These are phyloP conservation scores for Carcina quercana DNA, from an alignment of 2,888 invertebrate genomes.

Conservation along the genomic window DNA sequence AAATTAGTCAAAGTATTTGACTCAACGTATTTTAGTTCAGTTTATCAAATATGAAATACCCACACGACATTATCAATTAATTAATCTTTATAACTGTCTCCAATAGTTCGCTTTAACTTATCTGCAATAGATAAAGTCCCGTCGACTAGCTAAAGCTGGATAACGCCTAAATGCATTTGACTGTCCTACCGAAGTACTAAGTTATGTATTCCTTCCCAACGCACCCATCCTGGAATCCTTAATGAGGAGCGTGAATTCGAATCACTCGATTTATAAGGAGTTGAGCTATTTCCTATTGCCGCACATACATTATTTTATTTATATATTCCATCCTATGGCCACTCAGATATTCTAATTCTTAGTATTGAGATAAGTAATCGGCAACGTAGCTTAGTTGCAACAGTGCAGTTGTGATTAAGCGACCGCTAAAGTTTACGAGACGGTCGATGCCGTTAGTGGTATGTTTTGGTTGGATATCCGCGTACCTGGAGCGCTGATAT, in stretches of 20 bases:
- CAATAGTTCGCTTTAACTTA: conserved; percentile 37
- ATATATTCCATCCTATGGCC: conserved; percentile 59
- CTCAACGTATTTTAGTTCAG: too few species aligned
- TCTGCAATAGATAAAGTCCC: conserved; percentile 38
- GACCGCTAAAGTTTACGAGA: too few species aligned
- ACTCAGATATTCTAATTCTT: conserved; percentile 48
- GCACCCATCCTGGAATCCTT: conserved; percentile 57
- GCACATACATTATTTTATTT: conserved; percentile 47
- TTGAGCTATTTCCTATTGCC: conserved; percentile 54
- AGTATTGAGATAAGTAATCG: conserved; percentile 39
- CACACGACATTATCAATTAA: background rate
- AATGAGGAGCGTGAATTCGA: conserved; percentile 68
- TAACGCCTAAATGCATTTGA: conserved; percentile 46
- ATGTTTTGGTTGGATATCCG: too few species aligned
- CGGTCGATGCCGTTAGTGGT: too few species aligned
- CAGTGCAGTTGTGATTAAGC: too few species aligned
- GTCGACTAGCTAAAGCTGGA: conserved; percentile 37
- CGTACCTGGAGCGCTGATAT: too few species aligned
- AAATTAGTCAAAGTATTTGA: too few species aligned
- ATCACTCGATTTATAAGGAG: conserved; percentile 70
- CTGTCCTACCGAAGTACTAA: conserved; percentile 65
- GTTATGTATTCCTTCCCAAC: conserved; percentile 57
- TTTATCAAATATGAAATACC: too few species aligned
- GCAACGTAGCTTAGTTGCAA: too few species aligned
- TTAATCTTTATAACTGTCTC: conserved; percentile 3